Base-by-base conservation (phyloP, 2,797 vertebrate genomes). In the Sciurus carolinensis region DNA sequence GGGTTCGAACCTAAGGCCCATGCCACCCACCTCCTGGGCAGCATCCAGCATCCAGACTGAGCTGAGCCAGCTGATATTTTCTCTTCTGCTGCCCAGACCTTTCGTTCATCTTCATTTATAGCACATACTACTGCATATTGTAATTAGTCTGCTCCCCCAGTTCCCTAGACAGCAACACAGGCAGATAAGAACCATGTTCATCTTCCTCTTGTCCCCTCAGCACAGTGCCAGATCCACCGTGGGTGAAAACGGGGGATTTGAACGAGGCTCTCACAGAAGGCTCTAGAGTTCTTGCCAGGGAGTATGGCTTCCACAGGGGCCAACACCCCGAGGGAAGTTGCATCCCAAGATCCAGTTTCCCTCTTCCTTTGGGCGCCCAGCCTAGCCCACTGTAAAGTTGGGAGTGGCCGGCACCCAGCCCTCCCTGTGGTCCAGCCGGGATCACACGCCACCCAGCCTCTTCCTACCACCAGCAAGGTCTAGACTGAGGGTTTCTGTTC, bases 381-480 rank as follows among this genome's bases (percentile, higher is more conserved):
- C 26, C 69, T 57, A 6, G 22, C 24, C 59, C 18, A 26, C 73
- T 77, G n/a, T 24, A 30, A 64, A 76, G 42, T 1, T 50, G 33
- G 72, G 2, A 33, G 1, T 69, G 28, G n/a, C 47, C 79, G 59
- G n/a, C 28, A n/a, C 15, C 50, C 50, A 33, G 50, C 44, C 47
- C 12, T 77, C 20, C 52, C 33, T n/a, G 17, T 24, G 82, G 36
- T 5, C 42, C 69, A 14, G n/a, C 11, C 67, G 44, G 44, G 59
- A 59, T 90, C 66, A 3, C 2, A 0, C 1, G 17, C 39, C 80
- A 9, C 10, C 18, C 20, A 1, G 0, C 59, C 18, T 62, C 39
- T 64, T 83, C 57, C 85, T 44, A 11, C 9, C 5, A 24, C 30
- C 24, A 33, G 42, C 42, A 67, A 22, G 57, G 50, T 91, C 73